These are phyloP conservation scores for Graptemys geographica DNA, from an alignment of 2,797 vertebrate genomes.

Conservation along the genomic window DNA sequence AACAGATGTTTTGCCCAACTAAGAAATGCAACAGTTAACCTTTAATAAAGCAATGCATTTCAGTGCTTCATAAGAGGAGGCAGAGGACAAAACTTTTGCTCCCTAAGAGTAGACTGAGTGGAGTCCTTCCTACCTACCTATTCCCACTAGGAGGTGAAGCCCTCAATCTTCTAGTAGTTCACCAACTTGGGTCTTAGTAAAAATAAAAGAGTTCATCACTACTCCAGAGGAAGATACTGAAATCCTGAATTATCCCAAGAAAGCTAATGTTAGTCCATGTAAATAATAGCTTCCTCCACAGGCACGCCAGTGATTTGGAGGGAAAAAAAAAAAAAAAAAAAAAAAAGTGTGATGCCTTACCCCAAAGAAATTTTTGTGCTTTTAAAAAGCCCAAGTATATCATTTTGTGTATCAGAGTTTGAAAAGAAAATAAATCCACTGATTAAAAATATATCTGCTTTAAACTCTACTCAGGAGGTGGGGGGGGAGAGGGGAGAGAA, in stretches of 20 bases:
- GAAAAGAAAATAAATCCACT: not conserved
- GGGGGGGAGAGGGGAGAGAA: slow-evolving; percentile 16
- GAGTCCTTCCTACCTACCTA: not conserved
- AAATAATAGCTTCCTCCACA: not conserved
- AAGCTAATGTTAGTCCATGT: not conserved
- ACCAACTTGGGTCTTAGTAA: not conserved
- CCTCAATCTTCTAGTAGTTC: not conserved
- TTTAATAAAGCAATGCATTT: not conserved
- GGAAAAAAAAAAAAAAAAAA: too few species aligned
- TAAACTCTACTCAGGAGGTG: slow-evolving; percentile 1
- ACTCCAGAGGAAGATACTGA: not conserved
- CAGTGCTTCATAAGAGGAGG: not conserved
- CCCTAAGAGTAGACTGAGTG: not conserved
- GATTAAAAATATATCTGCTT: slow-evolving; percentile 41
- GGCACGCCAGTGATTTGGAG: not conserved
- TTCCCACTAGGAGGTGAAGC: not conserved
- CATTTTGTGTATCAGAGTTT: not conserved
- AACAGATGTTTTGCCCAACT: not conserved
- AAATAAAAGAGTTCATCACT: not conserved
- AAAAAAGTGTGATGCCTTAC: not conserved
- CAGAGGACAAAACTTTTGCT: not conserved
- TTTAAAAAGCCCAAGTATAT: not conserved
- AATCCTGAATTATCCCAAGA: not conserved
- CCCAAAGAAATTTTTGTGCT: not conserved
- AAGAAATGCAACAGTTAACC: not conserved